Conservation (phyloP, 1,140 invertebrate species). For the Ceratoteleas bidentatus region DNA sequence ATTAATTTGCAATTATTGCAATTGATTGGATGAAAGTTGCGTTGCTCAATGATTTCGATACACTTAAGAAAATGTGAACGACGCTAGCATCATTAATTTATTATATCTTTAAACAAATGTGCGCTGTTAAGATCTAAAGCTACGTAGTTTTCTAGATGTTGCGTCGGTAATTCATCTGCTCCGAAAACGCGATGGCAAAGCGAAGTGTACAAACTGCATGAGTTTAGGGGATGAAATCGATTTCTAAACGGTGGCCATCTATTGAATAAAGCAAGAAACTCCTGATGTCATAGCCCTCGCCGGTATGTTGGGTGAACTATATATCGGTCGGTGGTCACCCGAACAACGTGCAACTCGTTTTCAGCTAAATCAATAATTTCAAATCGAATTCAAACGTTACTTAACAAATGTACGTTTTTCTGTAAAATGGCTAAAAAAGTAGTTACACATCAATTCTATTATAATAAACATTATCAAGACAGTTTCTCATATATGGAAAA, state of each 20-base stretch:
- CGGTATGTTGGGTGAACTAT: slow-evolving; percentile 73
- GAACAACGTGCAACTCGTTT: background rate
- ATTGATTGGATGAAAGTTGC: too few relatives aligned
- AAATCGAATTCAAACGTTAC: background rate
- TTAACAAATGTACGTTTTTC: too few relatives aligned
- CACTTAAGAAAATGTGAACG: background rate
- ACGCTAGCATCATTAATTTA: background rate
- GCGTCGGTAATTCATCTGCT: slow-evolving; percentile 78
- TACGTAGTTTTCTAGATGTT: slow-evolving; percentile 45
- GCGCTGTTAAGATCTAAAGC: slow-evolving; percentile 13
- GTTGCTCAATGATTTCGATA: background rate
- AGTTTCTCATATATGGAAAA: too few relatives aligned
- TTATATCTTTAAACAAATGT: background rate
- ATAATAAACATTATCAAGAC: background rate
- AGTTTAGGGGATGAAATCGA: slow-evolving; percentile 78
- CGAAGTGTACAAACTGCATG: slow-evolving; percentile 52
- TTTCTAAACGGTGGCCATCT: slow-evolving; percentile 78
- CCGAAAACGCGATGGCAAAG: slow-evolving; percentile 65
- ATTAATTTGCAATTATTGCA: too few relatives aligned
- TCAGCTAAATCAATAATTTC: slow-evolving; percentile 47
- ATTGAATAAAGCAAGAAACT: slow-evolving; percentile 74
- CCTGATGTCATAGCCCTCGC: slow-evolving; percentile 70
- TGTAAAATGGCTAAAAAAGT: too few relatives aligned
- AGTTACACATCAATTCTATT: too few relatives aligned
- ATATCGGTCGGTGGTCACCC: slow-evolving; percentile 79